A percentile compares a stretch with the other conserved stretches of the same genome.
Conservation (phyloP, 92 coral and sea anemone species). For the Porites rus region DNA sequence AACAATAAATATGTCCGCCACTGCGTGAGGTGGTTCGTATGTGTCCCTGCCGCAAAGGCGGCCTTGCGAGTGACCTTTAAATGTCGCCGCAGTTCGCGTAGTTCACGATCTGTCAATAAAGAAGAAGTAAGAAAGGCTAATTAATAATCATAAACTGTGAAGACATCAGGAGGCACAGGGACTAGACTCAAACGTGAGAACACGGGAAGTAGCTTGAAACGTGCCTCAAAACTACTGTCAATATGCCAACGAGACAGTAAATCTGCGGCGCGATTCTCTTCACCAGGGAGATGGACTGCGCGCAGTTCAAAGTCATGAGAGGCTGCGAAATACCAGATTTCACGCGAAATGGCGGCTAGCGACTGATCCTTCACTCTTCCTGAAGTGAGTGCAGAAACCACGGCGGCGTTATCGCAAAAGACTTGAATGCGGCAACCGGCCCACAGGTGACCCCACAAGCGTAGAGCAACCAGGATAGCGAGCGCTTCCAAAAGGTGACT, state of each 20-base stretch:
- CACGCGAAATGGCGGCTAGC: neutral
- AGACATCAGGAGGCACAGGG: neutral
- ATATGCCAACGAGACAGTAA: conserved; percentile 16
- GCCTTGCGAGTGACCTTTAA: conserved; percentile 14
- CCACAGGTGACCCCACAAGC: conserved; percentile 21
- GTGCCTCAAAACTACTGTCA: neutral
- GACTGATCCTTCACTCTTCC: conserved; percentile 3
- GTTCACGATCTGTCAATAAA: conserved; percentile 13
- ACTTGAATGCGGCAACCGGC: conserved; percentile 4
- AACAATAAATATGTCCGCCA: conserved; percentile 20
- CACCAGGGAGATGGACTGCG: conserved; percentile 17
- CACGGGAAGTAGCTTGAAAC: neutral
- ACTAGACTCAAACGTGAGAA: neutral
- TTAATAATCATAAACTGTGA: neutral
- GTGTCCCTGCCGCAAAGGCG: conserved; percentile 11
- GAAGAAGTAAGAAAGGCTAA: neutral
- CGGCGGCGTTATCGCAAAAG: neutral
- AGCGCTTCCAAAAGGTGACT: neutral
- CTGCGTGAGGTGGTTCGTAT: conserved; percentile 22
- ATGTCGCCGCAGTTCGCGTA: conserved; percentile 13
- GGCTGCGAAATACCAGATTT: no score
- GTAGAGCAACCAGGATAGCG: conserved; percentile 4
- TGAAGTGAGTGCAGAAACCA: neutral
- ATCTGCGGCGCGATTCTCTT: conserved; percentile 22
- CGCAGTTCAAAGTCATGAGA: no score